Evolutionary conservation across 1,140 invertebrate genomes (phyloP), one percentile per base, ranked within the genome.

Genomic region (Atta colombica): DNA sequence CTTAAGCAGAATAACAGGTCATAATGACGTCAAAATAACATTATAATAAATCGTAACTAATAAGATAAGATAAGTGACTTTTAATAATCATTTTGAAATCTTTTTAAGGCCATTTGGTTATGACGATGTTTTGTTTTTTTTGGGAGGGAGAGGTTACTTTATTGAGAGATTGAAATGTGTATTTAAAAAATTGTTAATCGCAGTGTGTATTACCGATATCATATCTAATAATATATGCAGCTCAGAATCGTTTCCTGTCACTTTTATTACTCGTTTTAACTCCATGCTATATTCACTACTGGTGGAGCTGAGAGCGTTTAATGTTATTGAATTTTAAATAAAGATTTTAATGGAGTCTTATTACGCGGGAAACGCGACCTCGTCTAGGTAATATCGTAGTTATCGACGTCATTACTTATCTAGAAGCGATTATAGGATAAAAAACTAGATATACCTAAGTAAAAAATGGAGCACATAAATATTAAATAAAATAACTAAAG

Each of bases 291-390:
- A 84, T 60, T 58, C 68, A 39, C 18, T 75, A 53, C 49, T 35
- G 68, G 31, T 51, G 21, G 74, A 28, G 63, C 65, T 77, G 63
- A 88, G 51, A 72, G 25, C 61, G 68, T 87, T 88, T 75, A 63
- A 87, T 72, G 77, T 77, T 90, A 89, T 89, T 91, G 92, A 93
- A 93, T 93, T 93, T 93, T 93, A 89, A 91, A 91, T 87, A 90
- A 91, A 82, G 87, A 91, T 89, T 90, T 90, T 92, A 91, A 92
- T 92, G 91, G 90, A 92, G 91, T 89, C 89, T 91, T 92, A 85
- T 92, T 92, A 91, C 88, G 88, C 68, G 60, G 88, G 31, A 55
- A 75, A 74, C 39, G 78, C 49, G 82, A 69, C 68, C 84, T 82
- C 72, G 49, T 78, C 72, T 51, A 74, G 21, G 58, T 86, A 75